Evolutionary conservation across 2,797 vertebrate species (phyloP).

Genomic region (Cossypha dichroa): DNA sequence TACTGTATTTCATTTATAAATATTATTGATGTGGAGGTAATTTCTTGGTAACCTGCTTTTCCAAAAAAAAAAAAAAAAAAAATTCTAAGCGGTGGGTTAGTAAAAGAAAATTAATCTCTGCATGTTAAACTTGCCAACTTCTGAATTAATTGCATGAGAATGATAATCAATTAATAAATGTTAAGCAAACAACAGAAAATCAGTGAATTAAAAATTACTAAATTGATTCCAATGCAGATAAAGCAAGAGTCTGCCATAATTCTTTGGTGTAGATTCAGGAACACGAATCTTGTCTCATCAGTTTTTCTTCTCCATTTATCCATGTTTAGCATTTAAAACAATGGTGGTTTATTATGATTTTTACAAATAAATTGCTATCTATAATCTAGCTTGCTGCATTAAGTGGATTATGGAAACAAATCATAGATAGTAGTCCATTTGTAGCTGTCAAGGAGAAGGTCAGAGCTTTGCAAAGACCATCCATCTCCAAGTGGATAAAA

Average conservation of each 20-base stretch:
- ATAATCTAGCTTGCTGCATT: slow-evolving; percentile 42
- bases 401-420: slow-evolving; percentile 66
- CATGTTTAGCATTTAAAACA: slow-evolving; percentile 53
- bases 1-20: slow-evolving; percentile 55
- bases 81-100: slow-evolving; percentile 64
- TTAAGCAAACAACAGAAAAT: slow-evolving; percentile 77
- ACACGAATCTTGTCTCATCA: slow-evolving; percentile 10
- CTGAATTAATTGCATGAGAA: slow-evolving; percentile 73
- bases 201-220: slow-evolving; percentile 76
- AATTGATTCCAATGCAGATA: slow-evolving; percentile 74
- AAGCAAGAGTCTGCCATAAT: slow-evolving; percentile 53
- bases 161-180: slow-evolving; percentile 78
- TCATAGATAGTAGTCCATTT: slow-evolving; percentile 49
- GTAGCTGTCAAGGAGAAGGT: slow-evolving; percentile 65
- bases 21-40: slow-evolving; percentile 68
- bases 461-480: slow-evolving; percentile 48
- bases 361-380: slow-evolving; percentile 70
- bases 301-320: slow-evolving; percentile 18
- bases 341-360: slow-evolving; percentile 64
- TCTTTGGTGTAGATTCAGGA: slow-evolving; percentile 40
- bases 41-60: slow-evolving; percentile 66
- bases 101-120: slow-evolving; percentile 76
- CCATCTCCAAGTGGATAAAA: slow-evolving; percentile 5
- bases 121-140: slow-evolving; percentile 73
- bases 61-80: slow-evolving; percentile 17